Evolutionary conservation across 2,113 vertebrate species (phyloP).

Genomic region (Gymnarchus niloticus): DNA sequence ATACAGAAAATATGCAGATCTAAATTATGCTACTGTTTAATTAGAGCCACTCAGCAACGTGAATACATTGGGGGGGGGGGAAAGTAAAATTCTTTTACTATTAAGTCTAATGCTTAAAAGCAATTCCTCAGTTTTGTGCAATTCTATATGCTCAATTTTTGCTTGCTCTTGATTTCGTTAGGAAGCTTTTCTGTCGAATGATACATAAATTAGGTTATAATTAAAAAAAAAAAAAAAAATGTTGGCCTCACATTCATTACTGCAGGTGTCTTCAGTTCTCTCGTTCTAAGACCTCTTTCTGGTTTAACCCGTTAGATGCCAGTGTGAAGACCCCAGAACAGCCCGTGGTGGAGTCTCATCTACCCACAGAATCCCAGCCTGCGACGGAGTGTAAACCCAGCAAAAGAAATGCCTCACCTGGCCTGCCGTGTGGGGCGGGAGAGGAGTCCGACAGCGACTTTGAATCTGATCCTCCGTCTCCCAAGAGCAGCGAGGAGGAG

Average conservation of each 20-base stretch:
- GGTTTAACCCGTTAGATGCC: slow-evolving; percentile 55
- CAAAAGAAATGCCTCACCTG: slow-evolving; percentile 47
- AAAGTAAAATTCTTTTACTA: background rate
- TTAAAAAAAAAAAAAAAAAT: background rate
- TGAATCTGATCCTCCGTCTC: slow-evolving; percentile 90
- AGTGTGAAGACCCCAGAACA: slow-evolving; percentile 44
- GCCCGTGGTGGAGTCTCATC: slow-evolving; percentile 37
- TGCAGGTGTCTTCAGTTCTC: background rate
- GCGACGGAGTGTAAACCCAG: slow-evolving; percentile 59
- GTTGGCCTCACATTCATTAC: background rate
- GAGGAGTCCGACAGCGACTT: slow-evolving; percentile 94
- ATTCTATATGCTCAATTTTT: background rate
- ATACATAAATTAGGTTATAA: background rate
- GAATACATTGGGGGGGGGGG: too few relatives aligned
- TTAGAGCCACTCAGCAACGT: too few relatives aligned
- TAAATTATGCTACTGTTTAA: too few relatives aligned
- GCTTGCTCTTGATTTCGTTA: background rate
- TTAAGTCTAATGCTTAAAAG: background rate
- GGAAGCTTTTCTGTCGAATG: too few relatives aligned
- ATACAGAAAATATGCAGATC: background rate
- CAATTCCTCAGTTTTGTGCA: background rate
- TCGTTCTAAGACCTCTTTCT: slow-evolving; percentile 12
- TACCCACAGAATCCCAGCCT: slow-evolving; percentile 36
- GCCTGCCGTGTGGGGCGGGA: slow-evolving; percentile 45
- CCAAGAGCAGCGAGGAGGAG: slow-evolving; percentile 91